Conservation (phyloP, 64 coral and sea anemone species). For the Acropora tenuis region DNA sequence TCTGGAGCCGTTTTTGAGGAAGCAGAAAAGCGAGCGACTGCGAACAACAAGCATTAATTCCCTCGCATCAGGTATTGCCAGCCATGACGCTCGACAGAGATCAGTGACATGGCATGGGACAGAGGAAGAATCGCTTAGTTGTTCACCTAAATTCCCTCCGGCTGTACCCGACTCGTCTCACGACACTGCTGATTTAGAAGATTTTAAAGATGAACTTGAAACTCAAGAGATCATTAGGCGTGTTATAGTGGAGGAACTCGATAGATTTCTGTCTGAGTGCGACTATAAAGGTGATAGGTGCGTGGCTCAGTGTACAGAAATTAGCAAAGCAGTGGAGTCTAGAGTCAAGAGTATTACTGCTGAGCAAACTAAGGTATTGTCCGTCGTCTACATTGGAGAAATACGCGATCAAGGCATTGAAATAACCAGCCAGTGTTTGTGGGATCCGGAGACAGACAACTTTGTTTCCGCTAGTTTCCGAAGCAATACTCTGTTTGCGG, state of each 20-base stretch:
- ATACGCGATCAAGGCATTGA: slow-evolving; percentile 94
- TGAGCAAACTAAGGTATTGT: slow-evolving; percentile 71
- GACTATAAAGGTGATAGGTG: slow-evolving; percentile 72
- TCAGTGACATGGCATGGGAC: slow-evolving; percentile 80
- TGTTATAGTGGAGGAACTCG: slow-evolving; percentile 78
- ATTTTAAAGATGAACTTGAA: slow-evolving; percentile 57
- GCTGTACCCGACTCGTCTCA: background rate
- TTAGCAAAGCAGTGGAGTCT: slow-evolving; percentile 77
- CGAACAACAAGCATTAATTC: slow-evolving; percentile 64
- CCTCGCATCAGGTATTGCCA: slow-evolving; percentile 67
- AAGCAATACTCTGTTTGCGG: slow-evolving; percentile 83
- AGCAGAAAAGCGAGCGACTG: slow-evolving; percentile 31
- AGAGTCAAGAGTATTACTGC: slow-evolving; percentile 61
- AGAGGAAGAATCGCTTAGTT: slow-evolving; percentile 7
- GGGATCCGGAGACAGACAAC: slow-evolving; percentile 81
- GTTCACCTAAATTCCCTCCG: background rate
- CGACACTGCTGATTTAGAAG: slow-evolving; percentile 75
- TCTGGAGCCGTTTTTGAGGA: slow-evolving; percentile 57
- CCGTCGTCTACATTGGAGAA: slow-evolving; percentile 82
- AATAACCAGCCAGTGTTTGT: slow-evolving; percentile 87
- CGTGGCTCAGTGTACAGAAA: slow-evolving; percentile 58
- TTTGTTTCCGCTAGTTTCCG: slow-evolving; percentile 86
- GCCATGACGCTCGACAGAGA: slow-evolving; percentile 20
- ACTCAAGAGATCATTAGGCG: slow-evolving; percentile 65
- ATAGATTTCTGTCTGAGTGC: slow-evolving; percentile 41